Evolutionary conservation across 2,888 invertebrate species (phyloP).

Genomic region (Acleris emargana): DNA sequence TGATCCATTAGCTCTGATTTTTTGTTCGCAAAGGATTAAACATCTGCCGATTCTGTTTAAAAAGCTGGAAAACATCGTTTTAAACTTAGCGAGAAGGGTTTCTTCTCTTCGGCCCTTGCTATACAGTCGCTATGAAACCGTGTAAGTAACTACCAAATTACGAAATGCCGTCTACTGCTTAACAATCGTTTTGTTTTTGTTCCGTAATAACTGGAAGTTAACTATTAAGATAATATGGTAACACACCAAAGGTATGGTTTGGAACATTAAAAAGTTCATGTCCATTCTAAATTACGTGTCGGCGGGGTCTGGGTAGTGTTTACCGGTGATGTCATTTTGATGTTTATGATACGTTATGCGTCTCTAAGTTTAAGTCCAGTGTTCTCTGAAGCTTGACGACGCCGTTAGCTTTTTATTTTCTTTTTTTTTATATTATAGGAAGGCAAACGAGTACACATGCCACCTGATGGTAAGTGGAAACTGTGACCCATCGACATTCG

Average conservation of each 20-base stretch:
- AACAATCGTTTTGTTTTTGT: conserved; percentile 45
- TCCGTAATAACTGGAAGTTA: conserved; percentile 51
- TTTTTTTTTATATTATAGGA: no score
- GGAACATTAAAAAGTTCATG: conserved; percentile 23
- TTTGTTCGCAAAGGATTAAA: no score
- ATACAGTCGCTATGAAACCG: conserved; percentile 47
- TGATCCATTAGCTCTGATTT: no score
- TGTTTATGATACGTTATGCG: neutral
- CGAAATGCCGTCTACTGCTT: conserved; percentile 42
- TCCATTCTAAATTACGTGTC: conserved; percentile 31
- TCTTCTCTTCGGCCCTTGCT: neutral
- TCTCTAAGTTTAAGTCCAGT: neutral
- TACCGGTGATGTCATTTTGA: conserved; percentile 20
- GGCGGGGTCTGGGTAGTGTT: conserved; percentile 31
- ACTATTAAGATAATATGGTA: conserved; percentile 46
- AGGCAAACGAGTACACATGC: no score
- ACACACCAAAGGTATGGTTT: conserved; percentile 7
- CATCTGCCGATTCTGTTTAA: no score
- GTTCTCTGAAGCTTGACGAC: no score
- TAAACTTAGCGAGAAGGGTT: neutral
- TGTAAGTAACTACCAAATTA: conserved; percentile 46
- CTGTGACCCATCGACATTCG: no score
- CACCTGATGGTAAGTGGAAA: no score
- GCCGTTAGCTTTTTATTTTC: no score
- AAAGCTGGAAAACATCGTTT: no score